Evolutionary conservation across 1,140 invertebrate species (phyloP), one percentile per base, ranked within the genome.

Genomic region (Solenopsis invicta): DNA sequence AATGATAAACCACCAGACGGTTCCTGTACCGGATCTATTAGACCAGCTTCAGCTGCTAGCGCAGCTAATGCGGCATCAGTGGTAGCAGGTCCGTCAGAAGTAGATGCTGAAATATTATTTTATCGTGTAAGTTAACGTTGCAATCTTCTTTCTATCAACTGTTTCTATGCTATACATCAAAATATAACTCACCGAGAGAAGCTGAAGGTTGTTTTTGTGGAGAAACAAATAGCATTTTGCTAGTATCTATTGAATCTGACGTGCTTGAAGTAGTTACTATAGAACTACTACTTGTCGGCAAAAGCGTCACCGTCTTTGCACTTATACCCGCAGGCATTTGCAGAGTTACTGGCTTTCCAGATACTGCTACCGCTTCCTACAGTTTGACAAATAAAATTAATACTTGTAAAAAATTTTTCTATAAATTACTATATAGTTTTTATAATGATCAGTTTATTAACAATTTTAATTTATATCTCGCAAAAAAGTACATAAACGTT

Each of bases 321-420:
- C 95, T 95, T 78, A 95, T 94, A 62, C 95, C 95, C 10, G 95
- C 95, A 12, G 96, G 95, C 94, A 97, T 96, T 93, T 96, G 96
- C 34, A 97, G 95, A 3, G 97, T 97, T 2, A 97, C 96, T 8
- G 97, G 97, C 94, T 97, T 97, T 1, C 97, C 97, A n/a, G 96
- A 96, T 89, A 97, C 96, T 52, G 96, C 96, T 34, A 97, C 95
- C 24, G 96, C 95, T 91, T 97, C 97, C 94, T 96, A 94, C 41
- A 94, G 91, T 78, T 81, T 74, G 13, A 34, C 24, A n/a, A 80
- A 21, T 12, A 61, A 86, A 21, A 64, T 61, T 45, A 69, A 3
- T 34, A 29, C 18, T 52, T 77, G 29, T 29, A 45, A 72, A 13
- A 13, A n/a, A 41, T 67, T 13, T 3, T 67, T 34, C 29, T 50